Evolutionary conservation across 1,140 invertebrate species (phyloP).

Genomic region (Maconellicoccus hirsutus): DNA sequence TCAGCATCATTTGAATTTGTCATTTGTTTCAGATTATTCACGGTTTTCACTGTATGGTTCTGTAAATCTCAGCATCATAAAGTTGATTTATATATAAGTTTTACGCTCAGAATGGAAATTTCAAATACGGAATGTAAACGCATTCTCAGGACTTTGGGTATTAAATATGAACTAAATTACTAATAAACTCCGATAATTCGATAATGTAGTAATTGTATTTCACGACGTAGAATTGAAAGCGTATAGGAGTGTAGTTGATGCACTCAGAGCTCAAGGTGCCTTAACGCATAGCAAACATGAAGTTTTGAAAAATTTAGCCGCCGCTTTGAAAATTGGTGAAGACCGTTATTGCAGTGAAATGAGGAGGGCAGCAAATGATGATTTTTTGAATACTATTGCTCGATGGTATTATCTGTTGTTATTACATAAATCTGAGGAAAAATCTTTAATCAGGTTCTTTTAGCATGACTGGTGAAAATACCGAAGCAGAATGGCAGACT

Average conservation of each 20-base stretch:
- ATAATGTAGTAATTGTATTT: not conserved
- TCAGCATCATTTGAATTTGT: too few species aligned
- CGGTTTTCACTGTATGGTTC: too few species aligned
- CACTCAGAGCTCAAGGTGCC: conserved; percentile 79
- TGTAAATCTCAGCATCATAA: too few species aligned
- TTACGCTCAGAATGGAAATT: not conserved
- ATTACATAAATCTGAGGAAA: not conserved
- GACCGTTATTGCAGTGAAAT: conserved; percentile 85
- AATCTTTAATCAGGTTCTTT: not conserved
- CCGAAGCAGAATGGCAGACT: not conserved
- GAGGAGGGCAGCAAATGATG: conserved; percentile 78
- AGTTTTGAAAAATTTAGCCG: conserved; percentile 66
- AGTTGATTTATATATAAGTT: too few species aligned
- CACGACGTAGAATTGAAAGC: conserved; percentile 66
- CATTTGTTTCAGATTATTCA: too few species aligned
- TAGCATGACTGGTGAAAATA: not conserved
- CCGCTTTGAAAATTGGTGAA: conserved; percentile 69
- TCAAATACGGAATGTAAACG: conserved; percentile 2
- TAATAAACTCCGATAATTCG: not conserved
- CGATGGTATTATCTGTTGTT: not conserved
- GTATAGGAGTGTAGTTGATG: conserved; percentile 75
- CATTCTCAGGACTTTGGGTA: not conserved
- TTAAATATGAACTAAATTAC: not conserved
- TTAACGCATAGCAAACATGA: conserved; percentile 72
- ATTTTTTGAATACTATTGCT: conserved; percentile 73